Percentiles rank a stretch among this genome's conserved stretches.
These are phyloP conservation scores for Chaitophorus viminalis DNA, from an alignment of 2,888 invertebrate species.

Conservation along the genomic window DNA sequence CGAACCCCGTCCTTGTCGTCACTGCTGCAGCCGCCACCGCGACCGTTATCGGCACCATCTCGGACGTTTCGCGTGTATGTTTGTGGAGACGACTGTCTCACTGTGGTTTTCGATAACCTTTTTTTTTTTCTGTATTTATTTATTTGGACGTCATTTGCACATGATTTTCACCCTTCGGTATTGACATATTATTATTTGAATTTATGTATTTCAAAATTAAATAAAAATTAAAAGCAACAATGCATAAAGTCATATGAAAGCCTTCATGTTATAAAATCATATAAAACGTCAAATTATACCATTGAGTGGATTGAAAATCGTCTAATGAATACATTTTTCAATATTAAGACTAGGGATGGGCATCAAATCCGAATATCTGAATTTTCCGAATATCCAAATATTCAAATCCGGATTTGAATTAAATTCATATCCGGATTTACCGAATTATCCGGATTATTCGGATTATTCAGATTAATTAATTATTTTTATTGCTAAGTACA, in stretches of 20 bases:
- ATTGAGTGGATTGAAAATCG: no score
- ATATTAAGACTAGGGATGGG: no score
- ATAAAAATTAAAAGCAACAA: not conserved
- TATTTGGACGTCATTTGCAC: conserved; percentile 25
- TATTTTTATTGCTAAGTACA: no score
- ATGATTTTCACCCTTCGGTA: not conserved
- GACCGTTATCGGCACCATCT: conserved; percentile 43
- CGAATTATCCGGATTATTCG: no score
- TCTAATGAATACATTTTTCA: no score
- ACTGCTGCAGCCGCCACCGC: conserved; percentile 4
- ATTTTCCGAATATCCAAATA: no score
- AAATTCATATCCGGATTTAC: no score
- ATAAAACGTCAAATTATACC: not conserved
- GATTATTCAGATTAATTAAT: no score
- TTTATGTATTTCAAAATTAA: not conserved
- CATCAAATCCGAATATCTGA: no score
- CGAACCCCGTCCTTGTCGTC: not conserved
- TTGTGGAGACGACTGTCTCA: not conserved
- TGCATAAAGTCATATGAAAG: not conserved
- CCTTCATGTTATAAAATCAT: not conserved
- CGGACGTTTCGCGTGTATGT: conserved; percentile 24
- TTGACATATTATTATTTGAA: not conserved
- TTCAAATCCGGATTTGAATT: no score
- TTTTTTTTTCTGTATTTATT: conserved; percentile 24
- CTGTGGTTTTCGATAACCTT: not conserved